Base-by-base conservation (phyloP, 2,888 invertebrate species). In the Acrobeloides nanus region DNA sequence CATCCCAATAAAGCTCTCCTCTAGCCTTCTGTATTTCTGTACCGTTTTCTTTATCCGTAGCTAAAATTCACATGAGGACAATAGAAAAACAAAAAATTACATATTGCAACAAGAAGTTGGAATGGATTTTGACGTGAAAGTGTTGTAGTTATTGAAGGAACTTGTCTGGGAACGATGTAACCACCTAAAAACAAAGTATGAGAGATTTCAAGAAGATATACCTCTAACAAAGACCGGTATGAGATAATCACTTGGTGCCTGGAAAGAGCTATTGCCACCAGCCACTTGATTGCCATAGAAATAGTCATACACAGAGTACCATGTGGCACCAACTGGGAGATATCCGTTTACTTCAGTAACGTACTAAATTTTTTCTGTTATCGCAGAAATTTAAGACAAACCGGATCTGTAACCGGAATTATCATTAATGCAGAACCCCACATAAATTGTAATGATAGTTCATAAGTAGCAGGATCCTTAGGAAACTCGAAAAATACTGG, bases 21-120 rank as follows among this genome's bases (percentile, higher is more conserved):
- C 18, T 21, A 5, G 53, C 53, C 23, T 38, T n/a, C n/a, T n/a
- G n/a, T n/a, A n/a, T n/a, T n/a, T n/a, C n/a, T n/a, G n/a, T n/a
- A n/a, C n/a, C n/a, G n/a, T n/a, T n/a, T n/a, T n/a, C n/a, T n/a
- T n/a, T n/a, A n/a, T n/a, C n/a, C n/a, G n/a, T n/a, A n/a, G n/a
- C n/a, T n/a, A n/a, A n/a, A n/a, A n/a, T n/a, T n/a, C n/a, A n/a
- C n/a, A n/a, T n/a, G n/a, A n/a, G n/a, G n/a, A n/a, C n/a, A n/a
- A n/a, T n/a, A n/a, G n/a, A n/a, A n/a, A n/a, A n/a, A n/a, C n/a
- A n/a, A n/a, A n/a, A n/a, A n/a, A 38, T 1, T 63, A 1, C 75
- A 63, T 0, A 83, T 78, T 1, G 81, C 82, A 0, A 81, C 81
- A 7, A 84, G 67, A 24, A 87, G 76, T 61, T 82, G 81, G 52